These are phyloP conservation scores for Myotis pilosus DNA, from an alignment of 2,797 vertebrate genomes.

Conservation along the genomic window DNA sequence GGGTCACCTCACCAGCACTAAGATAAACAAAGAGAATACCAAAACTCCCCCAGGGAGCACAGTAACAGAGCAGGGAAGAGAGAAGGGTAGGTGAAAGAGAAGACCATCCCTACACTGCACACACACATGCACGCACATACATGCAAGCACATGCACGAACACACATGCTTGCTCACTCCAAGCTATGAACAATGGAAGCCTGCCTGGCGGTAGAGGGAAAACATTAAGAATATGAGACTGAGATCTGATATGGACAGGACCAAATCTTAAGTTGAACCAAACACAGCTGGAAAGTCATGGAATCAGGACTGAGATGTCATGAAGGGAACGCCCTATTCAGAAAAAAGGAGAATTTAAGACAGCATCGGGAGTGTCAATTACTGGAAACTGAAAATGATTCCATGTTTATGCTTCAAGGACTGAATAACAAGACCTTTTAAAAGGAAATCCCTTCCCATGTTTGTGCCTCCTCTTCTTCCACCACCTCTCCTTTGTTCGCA, in stretches of 20 bases:
- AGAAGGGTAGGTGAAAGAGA: neutral
- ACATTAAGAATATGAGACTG: neutral
- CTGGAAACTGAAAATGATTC: neutral
- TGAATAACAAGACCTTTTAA: neutral
- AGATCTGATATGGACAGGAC: neutral
- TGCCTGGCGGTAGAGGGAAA: neutral
- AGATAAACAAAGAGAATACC: neutral
- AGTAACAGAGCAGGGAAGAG: neutral
- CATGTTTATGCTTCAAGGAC: neutral
- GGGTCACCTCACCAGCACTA: neutral
- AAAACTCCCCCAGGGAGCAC: too few relatives aligned
- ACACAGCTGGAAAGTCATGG: neutral
- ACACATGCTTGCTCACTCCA: neutral
- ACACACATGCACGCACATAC: neutral
- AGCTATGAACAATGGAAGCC: neutral
- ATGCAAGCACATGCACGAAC: neutral
- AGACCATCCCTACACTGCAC: neutral
- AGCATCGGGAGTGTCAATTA: neutral
- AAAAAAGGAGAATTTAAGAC: neutral
- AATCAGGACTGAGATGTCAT: neutral
- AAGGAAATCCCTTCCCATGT: too few relatives aligned
- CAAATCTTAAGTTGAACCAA: neutral
- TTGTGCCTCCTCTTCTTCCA: neutral
- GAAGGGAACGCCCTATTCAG: neutral
- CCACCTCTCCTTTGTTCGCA: too few relatives aligned